These are phyloP conservation scores for Yponomeuta sedellus DNA, from an alignment of 2,888 invertebrate species.

Conservation along the genomic window DNA sequence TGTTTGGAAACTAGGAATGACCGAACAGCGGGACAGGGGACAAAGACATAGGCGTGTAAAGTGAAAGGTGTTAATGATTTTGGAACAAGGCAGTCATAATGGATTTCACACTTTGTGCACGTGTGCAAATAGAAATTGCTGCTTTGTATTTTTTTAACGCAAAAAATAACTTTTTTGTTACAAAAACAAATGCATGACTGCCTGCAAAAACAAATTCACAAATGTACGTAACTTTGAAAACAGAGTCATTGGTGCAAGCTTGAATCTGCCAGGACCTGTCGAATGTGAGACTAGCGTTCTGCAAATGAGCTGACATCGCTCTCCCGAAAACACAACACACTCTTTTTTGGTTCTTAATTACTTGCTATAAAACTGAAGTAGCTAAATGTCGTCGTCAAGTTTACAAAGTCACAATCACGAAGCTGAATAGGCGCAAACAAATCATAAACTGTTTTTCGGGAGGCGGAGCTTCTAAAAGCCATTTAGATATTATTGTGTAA, in stretches of 20 bases:
- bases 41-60: not conserved
- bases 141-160: not conserved
- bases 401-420: not conserved
- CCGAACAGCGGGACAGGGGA: not conserved
- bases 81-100: not conserved
- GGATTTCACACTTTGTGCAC: not conserved
- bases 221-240: no score
- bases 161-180: no score
- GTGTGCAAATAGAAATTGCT: not conserved
- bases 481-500: constrained; percentile 8
- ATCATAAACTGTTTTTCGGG: constrained; percentile 1
- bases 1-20: not conserved
- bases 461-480: not conserved
- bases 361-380: not conserved
- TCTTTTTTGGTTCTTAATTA: no score
- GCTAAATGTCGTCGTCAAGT: not conserved
- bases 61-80: not conserved
- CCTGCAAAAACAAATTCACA: no score
- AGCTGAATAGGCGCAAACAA: not conserved
- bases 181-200: no score
- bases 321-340: no score
- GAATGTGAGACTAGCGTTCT: no score
- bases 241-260: no score
- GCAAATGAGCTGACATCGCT: no score
- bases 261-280: no score